Base-by-base conservation (phyloP, 2,888 invertebrate genomes). In the Drosophila kuntzei region DNA sequence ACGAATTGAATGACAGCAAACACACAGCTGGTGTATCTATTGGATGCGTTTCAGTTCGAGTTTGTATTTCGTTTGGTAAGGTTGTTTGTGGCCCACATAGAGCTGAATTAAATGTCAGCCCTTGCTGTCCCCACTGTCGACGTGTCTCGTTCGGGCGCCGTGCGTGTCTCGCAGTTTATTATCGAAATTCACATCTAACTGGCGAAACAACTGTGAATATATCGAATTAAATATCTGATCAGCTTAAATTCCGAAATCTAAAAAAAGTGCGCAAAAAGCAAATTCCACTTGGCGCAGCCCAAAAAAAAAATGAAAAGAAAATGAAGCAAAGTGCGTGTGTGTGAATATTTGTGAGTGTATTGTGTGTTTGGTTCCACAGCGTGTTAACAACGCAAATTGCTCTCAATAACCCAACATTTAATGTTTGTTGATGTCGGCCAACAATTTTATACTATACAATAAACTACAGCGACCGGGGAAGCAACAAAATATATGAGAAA, bases 51-150 rank as follows among this genome's bases (percentile, higher is more conserved):
- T 92, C 88, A 92, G 92, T 92, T 91, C 90, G 91, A 91, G 91
- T 90, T 91, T 90, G 90, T 90, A 89, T 91, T 91, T 92, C 90
- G 91, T 90, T 89, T 86, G 86, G 89, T 89, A 80, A 90, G 91
- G 91, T 90, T 91, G 91, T 80, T 49, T 55, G 29, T 37, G 36
- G 41, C 46, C 22, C 41, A 74, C 32, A 43, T 44, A 8, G 34
- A 54, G 34, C 25, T 44, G 29, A 46, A 41, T 51, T 43, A 64
- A 59, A 47, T 62, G 59, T 60, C 77, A 59, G 62, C 66, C 58
- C 67, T 69, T 73, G 67, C 59, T 61, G 44, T 61, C 53, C 71
- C 62, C 82, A 76, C 74, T 83, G 83, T 88, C 87, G 83, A 83
- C 83, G 83, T 83, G 83, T 83, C 83, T 60, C 60, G 49, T 51